A percentile compares a stretch with the other conserved stretches of the same genome.
Conservation (phyloP, 2,113 vertebrate genomes). For the Misgurnus mizolepis region DNA sequence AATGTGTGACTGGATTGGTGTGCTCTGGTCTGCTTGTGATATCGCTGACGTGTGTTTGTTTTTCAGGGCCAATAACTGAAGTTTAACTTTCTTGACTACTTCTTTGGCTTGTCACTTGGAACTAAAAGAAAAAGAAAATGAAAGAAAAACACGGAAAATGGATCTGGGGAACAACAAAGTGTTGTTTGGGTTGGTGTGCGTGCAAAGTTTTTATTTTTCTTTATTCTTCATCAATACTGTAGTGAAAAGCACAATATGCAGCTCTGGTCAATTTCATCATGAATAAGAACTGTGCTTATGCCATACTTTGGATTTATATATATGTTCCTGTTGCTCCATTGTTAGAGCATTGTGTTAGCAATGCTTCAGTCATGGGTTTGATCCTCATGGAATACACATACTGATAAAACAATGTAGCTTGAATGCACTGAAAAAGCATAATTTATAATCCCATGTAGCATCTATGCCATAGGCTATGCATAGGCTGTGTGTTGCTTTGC, state of each 20-base stretch:
- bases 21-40: conserved; percentile 46
- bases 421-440: too few relatives aligned
- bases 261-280: conserved; percentile 60
- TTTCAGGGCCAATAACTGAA: conserved; percentile 63
- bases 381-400: too few relatives aligned
- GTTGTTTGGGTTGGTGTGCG: conserved; percentile 54
- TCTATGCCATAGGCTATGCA: too few relatives aligned
- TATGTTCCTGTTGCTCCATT: too few relatives aligned
- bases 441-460: too few relatives aligned
- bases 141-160: conserved; percentile 44
- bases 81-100: conserved; percentile 68
- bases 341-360: too few relatives aligned
- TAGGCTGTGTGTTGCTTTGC: too few relatives aligned
- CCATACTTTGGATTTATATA: too few relatives aligned
- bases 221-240: conserved; percentile 58
- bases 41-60: conserved; percentile 66
- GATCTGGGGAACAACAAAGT: conserved; percentile 64
- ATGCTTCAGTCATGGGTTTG: too few relatives aligned
- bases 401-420: too few relatives aligned
- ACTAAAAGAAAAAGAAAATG: conserved; percentile 62
- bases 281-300: background rate
- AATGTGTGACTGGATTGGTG: conserved; percentile 54
- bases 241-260: conserved; percentile 68
- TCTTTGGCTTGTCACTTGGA: conserved; percentile 69
- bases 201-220: conserved; percentile 53